These are phyloP conservation scores for Platycnemis pennipes DNA, from an alignment of 2,888 invertebrate species.

Conservation along the genomic window DNA sequence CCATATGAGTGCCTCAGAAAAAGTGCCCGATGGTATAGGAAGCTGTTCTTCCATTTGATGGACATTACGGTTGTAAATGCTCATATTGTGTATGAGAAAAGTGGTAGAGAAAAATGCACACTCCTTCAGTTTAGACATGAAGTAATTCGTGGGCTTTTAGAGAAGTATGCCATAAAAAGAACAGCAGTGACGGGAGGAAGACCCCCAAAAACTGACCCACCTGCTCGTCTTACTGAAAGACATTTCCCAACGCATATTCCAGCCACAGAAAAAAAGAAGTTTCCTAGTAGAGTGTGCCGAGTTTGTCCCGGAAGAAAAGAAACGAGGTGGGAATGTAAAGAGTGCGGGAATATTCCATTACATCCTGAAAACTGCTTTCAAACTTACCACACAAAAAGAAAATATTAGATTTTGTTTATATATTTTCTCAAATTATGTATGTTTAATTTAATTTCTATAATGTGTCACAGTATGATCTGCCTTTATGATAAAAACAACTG, in stretches of 20 bases:
- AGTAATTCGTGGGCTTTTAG: background rate
- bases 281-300: background rate
- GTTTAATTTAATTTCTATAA: too few species aligned
- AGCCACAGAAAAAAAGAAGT: conserved; percentile 16
- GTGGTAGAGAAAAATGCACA: background rate
- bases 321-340: conserved; percentile 4
- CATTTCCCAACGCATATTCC: background rate
- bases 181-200: background rate
- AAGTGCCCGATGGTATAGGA: background rate
- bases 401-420: background rate
- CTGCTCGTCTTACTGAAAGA: background rate
- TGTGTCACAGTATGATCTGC: too few species aligned
- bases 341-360: conserved; percentile 13
- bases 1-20: background rate
- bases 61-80: background rate
- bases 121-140: background rate
- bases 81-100: background rate
- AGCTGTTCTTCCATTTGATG: background rate
- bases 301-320: background rate
- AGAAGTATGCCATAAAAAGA: background rate
- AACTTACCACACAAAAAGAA: background rate
- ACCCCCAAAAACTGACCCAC: conserved; percentile 17
- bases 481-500: too few species aligned
- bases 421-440: too few species aligned
- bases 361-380: background rate